phyloP scores from a whole-genome alignment of 2,113 vertebrate species.

The Dissostichus mawsoni region DNA sequence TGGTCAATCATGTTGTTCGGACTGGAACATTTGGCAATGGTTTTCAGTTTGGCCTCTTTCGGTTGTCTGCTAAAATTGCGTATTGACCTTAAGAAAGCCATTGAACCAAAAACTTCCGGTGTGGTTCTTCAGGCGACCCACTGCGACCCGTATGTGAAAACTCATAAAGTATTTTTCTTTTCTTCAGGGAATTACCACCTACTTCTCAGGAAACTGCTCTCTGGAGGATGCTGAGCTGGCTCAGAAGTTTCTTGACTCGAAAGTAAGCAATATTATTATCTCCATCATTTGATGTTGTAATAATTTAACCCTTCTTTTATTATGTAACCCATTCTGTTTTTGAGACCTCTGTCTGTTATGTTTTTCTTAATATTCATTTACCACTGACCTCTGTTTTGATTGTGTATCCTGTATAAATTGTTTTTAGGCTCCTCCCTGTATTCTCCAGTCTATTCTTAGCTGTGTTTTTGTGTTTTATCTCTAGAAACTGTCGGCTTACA shows the following conservation, averaged over 20 bases:
- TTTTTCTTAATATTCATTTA: neutral
- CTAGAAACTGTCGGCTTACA: conserved; percentile 93
- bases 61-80: neutral
- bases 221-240: conserved; percentile 91
- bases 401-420: neutral
- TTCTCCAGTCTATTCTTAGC: neutral
- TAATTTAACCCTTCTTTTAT: neutral
- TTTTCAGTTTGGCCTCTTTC: neutral
- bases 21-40: neutral
- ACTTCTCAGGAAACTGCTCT: conserved; percentile 91
- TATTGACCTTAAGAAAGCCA: neutral
- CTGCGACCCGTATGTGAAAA: neutral
- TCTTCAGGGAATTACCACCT: conserved; percentile 89
- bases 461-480: conserved; percentile 35
- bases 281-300: neutral
- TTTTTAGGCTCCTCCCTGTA: neutral
- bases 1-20: neutral
- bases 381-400: neutral
- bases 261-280: conserved; percentile 73
- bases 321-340: neutral
- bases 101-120: neutral
- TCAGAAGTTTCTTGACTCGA: conserved; percentile 91
- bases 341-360: fast-evolving
- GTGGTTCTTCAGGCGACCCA: neutral
- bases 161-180: neutral